Percentiles rank a stretch among this genome's conserved stretches.
Evolutionary conservation across 2,113 vertebrate genomes (phyloP).

Genomic region (Sialia sialis): DNA sequence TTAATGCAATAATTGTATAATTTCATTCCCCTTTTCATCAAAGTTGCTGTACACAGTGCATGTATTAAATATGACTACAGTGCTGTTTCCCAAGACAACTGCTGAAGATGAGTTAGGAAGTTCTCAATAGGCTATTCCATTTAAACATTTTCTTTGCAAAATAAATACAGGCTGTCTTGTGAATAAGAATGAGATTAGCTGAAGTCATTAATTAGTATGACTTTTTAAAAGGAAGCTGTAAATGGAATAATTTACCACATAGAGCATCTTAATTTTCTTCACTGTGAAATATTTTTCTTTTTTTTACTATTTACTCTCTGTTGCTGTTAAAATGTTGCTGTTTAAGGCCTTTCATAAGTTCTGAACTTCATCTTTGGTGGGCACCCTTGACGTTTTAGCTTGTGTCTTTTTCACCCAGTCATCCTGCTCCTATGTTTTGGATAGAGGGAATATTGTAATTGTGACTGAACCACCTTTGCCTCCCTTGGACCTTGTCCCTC

Average conservation of each 20-base stretch:
- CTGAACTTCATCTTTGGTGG: neutral
- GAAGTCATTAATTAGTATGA: conserved; percentile 65
- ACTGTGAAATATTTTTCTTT: neutral
- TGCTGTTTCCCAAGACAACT: conserved; percentile 41
- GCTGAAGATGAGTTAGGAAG: conserved; percentile 43
- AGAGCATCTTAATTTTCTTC: conserved; percentile 16
- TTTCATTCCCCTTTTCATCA: conserved; percentile 56
- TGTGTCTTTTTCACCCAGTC: neutral
- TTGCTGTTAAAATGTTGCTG: neutral
- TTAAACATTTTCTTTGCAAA: conserved; percentile 63
- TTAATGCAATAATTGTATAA: conserved; percentile 64
- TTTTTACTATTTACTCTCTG: neutral
- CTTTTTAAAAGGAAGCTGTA: conserved; percentile 40
- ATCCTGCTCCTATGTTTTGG: neutral
- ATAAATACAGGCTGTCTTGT: conserved; percentile 65
- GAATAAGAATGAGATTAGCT: conserved; percentile 63
- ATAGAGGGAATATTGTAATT: neutral
- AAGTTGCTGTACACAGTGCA: conserved; percentile 13
- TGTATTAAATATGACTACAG: conserved; percentile 61
- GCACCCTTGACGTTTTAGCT: neutral
- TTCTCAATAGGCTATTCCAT: conserved; percentile 32
- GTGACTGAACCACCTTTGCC: neutral
- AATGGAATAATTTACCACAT: conserved; percentile 21
- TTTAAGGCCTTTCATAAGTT: neutral
- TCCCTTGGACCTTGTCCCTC: neutral